Conservation (phyloP, 2,797 vertebrate genomes). For the Gobionotothen gibberifrons region DNA sequence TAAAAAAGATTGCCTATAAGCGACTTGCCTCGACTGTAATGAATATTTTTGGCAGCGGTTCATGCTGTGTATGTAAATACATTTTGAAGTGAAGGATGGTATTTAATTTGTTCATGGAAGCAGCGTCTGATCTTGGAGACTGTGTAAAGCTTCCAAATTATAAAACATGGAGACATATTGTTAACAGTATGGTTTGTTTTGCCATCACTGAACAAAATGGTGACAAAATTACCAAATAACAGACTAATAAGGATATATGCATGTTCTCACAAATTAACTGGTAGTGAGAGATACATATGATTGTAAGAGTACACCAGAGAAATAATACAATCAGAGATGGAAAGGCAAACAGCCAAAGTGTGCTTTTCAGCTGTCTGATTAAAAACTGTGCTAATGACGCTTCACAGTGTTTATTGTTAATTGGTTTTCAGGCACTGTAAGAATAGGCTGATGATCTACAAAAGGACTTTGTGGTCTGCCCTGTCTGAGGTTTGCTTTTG, state of each 20-base stretch:
- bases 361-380: neutral
- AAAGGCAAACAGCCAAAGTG: neutral
- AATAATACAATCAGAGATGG: neutral
- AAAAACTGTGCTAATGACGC: neutral
- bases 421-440: neutral
- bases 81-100: slow-evolving; percentile 16
- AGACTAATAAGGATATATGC: too few relatives aligned
- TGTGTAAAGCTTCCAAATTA: neutral
- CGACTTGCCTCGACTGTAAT: slow-evolving; percentile 12
- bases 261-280: neutral
- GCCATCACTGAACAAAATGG: neutral
- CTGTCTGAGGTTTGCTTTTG: neutral
- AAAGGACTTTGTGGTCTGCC: neutral
- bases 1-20: slow-evolving; percentile 28
- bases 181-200: slow-evolving; percentile 1
- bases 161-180: slow-evolving; percentile 3
- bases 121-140: slow-evolving; percentile 5
- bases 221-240: neutral
- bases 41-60: slow-evolving; percentile 30
- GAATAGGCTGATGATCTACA: neutral
- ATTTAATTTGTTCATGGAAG: slow-evolving; percentile 4
- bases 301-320: neutral
- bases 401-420: neutral
- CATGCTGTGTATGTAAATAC: slow-evolving; percentile 45
- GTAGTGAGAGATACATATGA: neutral